phyloP scores from a whole-genome alignment of 2,113 vertebrate genomes.

The Psophia crepitans region DNA sequence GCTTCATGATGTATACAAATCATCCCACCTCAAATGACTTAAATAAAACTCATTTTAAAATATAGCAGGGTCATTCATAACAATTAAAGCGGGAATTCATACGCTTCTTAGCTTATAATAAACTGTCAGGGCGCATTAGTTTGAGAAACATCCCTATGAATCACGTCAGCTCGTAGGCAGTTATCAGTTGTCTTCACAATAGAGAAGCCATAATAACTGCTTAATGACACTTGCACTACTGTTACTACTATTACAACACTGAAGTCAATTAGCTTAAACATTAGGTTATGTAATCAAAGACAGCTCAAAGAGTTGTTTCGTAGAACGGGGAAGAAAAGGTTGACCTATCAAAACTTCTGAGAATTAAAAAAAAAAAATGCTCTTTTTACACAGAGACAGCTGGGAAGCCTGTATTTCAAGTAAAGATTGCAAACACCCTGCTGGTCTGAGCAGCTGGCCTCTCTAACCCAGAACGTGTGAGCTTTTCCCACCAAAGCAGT shows the following conservation, averaged over 20 bases:
- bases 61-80: neutral
- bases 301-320: neutral
- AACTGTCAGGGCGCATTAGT: neutral
- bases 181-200: neutral
- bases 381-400: neutral
- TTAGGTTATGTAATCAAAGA: neutral
- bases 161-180: neutral
- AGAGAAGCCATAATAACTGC: neutral
- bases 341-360: neutral
- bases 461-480: neutral
- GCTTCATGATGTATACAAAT: neutral
- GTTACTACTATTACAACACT: neutral
- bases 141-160: conserved; percentile 3
- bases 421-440: neutral
- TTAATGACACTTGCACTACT: neutral
- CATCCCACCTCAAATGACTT: neutral
- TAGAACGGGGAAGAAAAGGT: neutral
- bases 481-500: neutral
- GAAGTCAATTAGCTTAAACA: neutral
- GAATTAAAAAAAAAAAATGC: neutral
- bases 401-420: neutral
- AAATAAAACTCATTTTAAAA: neutral
- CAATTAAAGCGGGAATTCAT: neutral
- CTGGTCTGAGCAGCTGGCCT: neutral
- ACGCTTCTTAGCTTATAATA: neutral